phyloP scores from a whole-genome alignment of 2,113 vertebrate species.

The Anarrhichthys ocellatus region DNA sequence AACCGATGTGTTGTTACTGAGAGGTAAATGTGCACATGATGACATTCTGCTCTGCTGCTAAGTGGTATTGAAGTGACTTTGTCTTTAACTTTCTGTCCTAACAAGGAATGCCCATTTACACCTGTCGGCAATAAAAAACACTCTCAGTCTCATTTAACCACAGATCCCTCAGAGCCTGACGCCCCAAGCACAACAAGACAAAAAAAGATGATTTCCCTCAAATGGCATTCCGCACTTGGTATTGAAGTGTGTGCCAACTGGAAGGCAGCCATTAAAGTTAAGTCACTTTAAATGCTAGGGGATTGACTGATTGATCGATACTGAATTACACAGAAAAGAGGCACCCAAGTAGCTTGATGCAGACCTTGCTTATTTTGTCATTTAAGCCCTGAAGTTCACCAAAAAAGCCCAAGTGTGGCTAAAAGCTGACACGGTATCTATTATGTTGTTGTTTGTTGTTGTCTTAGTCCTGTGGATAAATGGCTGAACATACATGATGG shows the following conservation, averaged over 20 bases:
- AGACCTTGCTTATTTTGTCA: background rate
- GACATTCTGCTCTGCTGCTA: slow-evolving; percentile 32
- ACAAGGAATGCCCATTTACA: slow-evolving; percentile 58
- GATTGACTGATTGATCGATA: background rate
- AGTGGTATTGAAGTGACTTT: slow-evolving; percentile 50
- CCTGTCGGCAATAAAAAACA: slow-evolving; percentile 39
- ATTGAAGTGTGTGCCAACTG: slow-evolving; percentile 10
- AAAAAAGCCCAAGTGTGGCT: background rate
- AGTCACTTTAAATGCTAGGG: background rate
- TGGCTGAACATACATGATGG: background rate
- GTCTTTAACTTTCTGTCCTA: slow-evolving; percentile 44
- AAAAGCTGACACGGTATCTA: background rate
- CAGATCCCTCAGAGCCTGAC: slow-evolving; percentile 38
- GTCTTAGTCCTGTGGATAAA: background rate
- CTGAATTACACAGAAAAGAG: background rate
- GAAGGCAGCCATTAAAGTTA: slow-evolving; percentile 3
- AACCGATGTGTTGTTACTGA: slow-evolving; percentile 14
- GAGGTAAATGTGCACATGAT: slow-evolving; percentile 31
- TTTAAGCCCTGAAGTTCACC: background rate
- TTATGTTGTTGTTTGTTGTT: background rate
- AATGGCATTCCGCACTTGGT: slow-evolving; percentile 52
- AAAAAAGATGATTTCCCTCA: slow-evolving; percentile 68
- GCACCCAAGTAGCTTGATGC: background rate
- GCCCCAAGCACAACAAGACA: slow-evolving; percentile 43
- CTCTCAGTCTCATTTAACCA: slow-evolving; percentile 39